Base-by-base conservation (phyloP, 2,888 invertebrate genomes). In the Noctua pronuba region DNA sequence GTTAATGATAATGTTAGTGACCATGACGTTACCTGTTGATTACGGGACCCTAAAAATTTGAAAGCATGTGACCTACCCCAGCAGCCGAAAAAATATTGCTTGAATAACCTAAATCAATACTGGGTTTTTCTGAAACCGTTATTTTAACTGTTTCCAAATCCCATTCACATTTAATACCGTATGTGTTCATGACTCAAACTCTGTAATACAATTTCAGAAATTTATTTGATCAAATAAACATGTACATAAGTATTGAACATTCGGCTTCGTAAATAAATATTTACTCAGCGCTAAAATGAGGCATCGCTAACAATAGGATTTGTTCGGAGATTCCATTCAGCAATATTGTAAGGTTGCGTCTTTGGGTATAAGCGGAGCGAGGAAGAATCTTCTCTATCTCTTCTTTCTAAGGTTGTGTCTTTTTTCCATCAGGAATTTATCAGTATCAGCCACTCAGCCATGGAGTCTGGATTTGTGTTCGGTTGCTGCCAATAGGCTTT, bases 261-360 rank as follows among this genome's bases (percentile, higher is more conserved):
- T 77, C 70, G 46, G 77, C 46, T 77, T 62, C 62, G 55, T 60
- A 73, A 67, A 83, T 79, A 84, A 83, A 73, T 83, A 83, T 77
- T 70, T 70, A 77, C 60, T 73, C 77, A 70, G 58, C 82, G 28
- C 18, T 46, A 24, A 70, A 73, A 35, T 73, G 82, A 77, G 77
- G 70, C 77, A 82, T 73, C 8, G 18, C 82, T 67, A 82, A 82
- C 82, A 82, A 82, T 82, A 82, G 70, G 55, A 73, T 31, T 49
- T 70, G 70, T 67, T 21, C 71, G n/a, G 31, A 70, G 52, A 75
- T 81, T 70, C 58, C 75, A 70, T 80, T 70, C 49, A 74, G 49
- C 28, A 71, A 52, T 65, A 60, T 79, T 49, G 79, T 79, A 49
- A 58, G 58, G 46, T 35, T 38, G 31, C 7, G 49, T 41, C 0